phyloP scores from a whole-genome alignment of 2,888 invertebrate species.

The Drosophila crucigera region DNA sequence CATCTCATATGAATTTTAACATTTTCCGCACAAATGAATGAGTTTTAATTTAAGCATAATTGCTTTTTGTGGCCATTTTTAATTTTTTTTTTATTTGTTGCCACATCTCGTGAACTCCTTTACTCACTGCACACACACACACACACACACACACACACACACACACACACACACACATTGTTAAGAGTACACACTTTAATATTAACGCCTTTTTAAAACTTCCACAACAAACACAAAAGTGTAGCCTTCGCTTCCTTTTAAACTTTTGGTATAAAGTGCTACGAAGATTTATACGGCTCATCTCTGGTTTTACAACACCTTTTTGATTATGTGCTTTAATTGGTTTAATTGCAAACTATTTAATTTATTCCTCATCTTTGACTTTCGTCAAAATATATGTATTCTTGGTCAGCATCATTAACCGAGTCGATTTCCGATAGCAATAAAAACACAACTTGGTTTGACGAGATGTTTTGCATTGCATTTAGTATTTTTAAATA shows the following conservation, averaged over 20 bases:
- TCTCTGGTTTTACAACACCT: too few species aligned
- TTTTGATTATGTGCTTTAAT: not conserved
- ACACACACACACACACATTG: constrained; percentile 7
- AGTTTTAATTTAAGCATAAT: constrained; percentile 82
- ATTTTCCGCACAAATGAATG: constrained; percentile 76
- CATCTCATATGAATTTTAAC: constrained; percentile 70
- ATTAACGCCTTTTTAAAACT: constrained; percentile 45
- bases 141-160: constrained; percentile 8
- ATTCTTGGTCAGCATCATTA: not conserved
- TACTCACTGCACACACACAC: constrained; percentile 5
- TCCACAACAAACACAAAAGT: constrained; percentile 8
- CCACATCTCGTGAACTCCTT: constrained; percentile 38
- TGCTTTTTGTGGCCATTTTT: constrained; percentile 71
- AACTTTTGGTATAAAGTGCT: not conserved
- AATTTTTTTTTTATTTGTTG: constrained; percentile 21
- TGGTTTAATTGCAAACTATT: not conserved
- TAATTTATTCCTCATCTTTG: not conserved
- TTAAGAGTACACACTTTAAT: constrained; percentile 14
- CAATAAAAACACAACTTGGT: not conserved
- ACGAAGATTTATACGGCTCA: too few species aligned
- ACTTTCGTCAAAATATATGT: not conserved
- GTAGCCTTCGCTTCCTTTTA: constrained; percentile 3
- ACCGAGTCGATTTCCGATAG: not conserved
- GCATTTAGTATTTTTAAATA: not conserved
- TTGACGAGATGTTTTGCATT: too few species aligned